Evolutionary conservation across 2,888 invertebrate species (phyloP), one percentile per base, ranked within the genome.

Genomic region (Dryadula phaetusa): DNA sequence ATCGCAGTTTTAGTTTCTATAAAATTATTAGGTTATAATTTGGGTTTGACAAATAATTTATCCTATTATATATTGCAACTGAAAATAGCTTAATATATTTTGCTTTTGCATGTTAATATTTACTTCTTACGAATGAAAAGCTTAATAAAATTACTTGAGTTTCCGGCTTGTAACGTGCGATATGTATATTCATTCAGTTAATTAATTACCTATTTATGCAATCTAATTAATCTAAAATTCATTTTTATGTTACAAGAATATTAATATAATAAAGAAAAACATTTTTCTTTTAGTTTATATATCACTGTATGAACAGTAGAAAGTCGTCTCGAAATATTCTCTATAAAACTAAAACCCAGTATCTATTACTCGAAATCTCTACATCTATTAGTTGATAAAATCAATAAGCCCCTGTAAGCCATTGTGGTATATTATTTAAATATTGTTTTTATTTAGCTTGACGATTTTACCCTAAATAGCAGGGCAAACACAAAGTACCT

Each of bases 191-290:
- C n/a, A n/a, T n/a, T n/a, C n/a, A n/a, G n/a, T 7, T 22, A 16
- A 25, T 49, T 25, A n/a, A 28, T 28, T 28, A 28, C 49, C 25
- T 25, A 25, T 20, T 49, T 49, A 49, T 49, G 10, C 49, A 49
- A 49, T 28, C 22, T 49, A 49, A 49, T 49, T n/a, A n/a, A 49
- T 49, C 49, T 28, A n/a, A 49, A 49, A n/a, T 49, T 49, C 0
- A 22, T 49, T 25, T 47, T 14, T 25, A 3, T 47, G 14, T 25
- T 8, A 37, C 14, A 34, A 20, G 10, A 54, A 54, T 10, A 3
- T 18, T 6, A 32, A 7, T 46, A 18, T 46, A 10, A n/a, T n/a
- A n/a, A n/a, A n/a, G n/a, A n/a, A n/a, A n/a, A n/a, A n/a, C n/a
- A n/a, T n/a, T n/a, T n/a, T n/a, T n/a, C n/a, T n/a, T n/a, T n/a